phyloP scores from a whole-genome alignment of 2,113 vertebrate species.

The Tragulus kanchil region DNA sequence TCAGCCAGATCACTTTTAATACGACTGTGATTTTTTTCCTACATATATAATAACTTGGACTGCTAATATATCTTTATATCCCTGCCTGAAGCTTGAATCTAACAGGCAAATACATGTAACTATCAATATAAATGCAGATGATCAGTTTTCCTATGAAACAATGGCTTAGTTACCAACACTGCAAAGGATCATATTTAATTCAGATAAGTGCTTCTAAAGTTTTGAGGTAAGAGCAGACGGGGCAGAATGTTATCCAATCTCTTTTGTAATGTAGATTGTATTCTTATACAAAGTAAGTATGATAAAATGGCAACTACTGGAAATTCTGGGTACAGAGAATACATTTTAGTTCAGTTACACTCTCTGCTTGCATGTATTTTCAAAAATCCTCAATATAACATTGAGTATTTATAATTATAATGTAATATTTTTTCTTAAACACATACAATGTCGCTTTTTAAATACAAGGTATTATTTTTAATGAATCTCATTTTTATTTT shows the following conservation, averaged over 20 bases:
- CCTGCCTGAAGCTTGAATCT: background rate
- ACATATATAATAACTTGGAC: background rate
- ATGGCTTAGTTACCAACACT: background rate
- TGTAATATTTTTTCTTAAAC: background rate
- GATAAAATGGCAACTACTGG: slow-evolving; percentile 21
- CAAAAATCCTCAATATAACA: background rate
- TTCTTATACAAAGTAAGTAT: background rate
- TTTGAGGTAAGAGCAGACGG: background rate
- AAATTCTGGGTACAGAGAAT: background rate
- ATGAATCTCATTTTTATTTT: background rate
- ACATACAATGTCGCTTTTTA: background rate
- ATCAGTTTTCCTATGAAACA: background rate
- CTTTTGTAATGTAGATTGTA: background rate
- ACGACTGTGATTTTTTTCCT: background rate
- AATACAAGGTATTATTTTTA: slow-evolving; percentile 6
- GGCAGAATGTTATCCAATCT: background rate
- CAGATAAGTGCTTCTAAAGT: background rate
- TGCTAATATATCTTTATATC: background rate
- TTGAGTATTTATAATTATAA: background rate
- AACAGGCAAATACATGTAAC: background rate
- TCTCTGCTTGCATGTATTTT: background rate
- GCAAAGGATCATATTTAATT: slow-evolving; percentile 15
- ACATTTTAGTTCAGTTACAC: slow-evolving; percentile 3
- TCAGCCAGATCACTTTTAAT: background rate
- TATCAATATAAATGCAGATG: background rate